Percentiles rank a stretch among this genome's conserved stretches.
Evolutionary conservation across 2,113 vertebrate genomes (phyloP).

Genomic region (Pelvicachromis taeniatus): DNA sequence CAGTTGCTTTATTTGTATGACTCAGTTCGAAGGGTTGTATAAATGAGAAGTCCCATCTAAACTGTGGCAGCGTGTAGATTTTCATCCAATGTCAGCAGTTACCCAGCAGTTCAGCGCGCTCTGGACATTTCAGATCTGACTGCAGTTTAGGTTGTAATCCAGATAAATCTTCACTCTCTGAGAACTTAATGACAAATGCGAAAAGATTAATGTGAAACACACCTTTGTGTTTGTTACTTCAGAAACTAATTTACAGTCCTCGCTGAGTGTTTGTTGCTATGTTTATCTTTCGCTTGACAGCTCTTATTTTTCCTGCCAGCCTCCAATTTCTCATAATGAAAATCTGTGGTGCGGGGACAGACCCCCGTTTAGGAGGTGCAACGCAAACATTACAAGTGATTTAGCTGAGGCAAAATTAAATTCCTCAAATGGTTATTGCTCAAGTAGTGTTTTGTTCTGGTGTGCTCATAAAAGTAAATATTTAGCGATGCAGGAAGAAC

Average conservation of each 20-base stretch:
- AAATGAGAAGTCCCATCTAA: not conserved
- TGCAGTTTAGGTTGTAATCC: not conserved
- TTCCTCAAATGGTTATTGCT: constrained; percentile 64
- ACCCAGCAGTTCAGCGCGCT: not conserved
- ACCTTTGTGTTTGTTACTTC: not conserved
- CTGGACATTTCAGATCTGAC: not conserved
- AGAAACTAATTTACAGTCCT: not conserved
- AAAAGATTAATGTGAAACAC: not conserved
- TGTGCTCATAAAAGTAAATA: constrained; percentile 45
- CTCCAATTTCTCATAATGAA: constrained; percentile 18
- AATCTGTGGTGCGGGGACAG: not conserved
- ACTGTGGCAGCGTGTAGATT: not conserved
- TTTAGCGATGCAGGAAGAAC: constrained; percentile 54
- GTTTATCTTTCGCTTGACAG: constrained; percentile 3
- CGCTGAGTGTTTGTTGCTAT: not conserved
- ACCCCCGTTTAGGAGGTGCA: constrained; percentile 33
- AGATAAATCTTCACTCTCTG: not conserved
- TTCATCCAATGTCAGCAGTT: not conserved
- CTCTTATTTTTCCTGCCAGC: not conserved
- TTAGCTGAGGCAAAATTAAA: constrained; percentile 56
- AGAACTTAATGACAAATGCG: not conserved
- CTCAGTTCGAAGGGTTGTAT: not conserved
- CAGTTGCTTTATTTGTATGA: not conserved
- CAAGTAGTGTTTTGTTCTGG: constrained; percentile 12
- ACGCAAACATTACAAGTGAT: constrained; percentile 54